Evolutionary conservation across 2,797 vertebrate genomes (phyloP).

Genomic region (Cossypha polioptera): DNA sequence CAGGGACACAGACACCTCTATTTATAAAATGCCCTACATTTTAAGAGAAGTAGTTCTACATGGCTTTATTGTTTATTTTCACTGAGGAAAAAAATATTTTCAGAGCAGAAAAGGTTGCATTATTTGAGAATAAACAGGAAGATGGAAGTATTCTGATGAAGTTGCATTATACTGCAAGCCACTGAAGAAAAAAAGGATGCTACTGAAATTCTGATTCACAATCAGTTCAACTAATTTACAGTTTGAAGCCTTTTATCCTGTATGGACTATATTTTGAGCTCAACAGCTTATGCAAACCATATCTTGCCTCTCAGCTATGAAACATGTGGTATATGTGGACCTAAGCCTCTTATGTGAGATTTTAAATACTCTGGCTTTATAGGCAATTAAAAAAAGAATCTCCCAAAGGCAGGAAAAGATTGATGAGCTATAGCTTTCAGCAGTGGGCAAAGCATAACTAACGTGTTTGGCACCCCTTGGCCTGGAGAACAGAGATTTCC

Average conservation of each 20-base stretch:
- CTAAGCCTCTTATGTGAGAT: conserved; percentile 48
- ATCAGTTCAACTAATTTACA: neutral
- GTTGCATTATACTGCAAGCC: neutral
- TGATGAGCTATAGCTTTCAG: neutral
- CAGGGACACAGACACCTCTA: neutral
- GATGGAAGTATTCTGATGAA: neutral
- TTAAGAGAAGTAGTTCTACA: neutral
- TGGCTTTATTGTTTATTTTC: neutral
- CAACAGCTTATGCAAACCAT: neutral
- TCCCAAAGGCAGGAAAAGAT: neutral
- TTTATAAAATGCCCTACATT: neutral
- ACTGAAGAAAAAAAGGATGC: neutral
- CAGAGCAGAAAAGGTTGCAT: neutral
- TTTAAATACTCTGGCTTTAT: neutral
- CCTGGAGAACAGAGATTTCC: neutral
- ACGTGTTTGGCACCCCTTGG: neutral
- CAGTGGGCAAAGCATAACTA: neutral
- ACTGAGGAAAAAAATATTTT: neutral
- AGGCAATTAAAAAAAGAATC: conserved; percentile 16
- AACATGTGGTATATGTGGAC: neutral
- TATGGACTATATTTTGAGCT: neutral
- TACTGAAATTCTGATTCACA: neutral
- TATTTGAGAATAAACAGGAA: neutral
- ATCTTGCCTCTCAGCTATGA: conserved; percentile 9
- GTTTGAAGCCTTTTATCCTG: neutral